Percentiles rank a stretch among this genome's conserved stretches.
phyloP scores from a whole-genome alignment of 2,797 vertebrate genomes.

The Dallia pectoralis region DNA sequence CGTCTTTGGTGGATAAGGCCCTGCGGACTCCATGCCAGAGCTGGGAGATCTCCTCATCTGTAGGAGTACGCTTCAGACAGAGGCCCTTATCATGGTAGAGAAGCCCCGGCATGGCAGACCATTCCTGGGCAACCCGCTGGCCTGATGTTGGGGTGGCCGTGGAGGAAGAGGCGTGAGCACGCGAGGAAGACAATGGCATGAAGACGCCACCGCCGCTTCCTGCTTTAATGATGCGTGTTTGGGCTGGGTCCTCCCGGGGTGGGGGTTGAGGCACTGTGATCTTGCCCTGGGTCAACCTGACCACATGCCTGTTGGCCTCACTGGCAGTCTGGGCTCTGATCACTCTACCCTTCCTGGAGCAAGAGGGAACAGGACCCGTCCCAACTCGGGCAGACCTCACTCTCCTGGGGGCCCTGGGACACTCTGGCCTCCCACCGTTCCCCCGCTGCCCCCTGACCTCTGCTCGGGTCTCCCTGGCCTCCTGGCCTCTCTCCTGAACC shows the following conservation, averaged over 20 bases:
- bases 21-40: slow-evolving; percentile 71
- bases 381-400: slow-evolving; percentile 59
- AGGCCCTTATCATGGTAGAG: slow-evolving; percentile 64
- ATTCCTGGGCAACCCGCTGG: slow-evolving; percentile 55
- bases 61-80: slow-evolving; percentile 70
- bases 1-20: slow-evolving; percentile 69
- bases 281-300: slow-evolving; percentile 71
- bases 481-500: slow-evolving; percentile 75
- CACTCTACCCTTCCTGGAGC: slow-evolving; percentile 72
- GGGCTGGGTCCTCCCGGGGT: slow-evolving; percentile 57
- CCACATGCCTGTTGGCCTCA: slow-evolving; percentile 68
- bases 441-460: slow-evolving; percentile 63
- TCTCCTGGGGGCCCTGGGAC: slow-evolving; percentile 63
- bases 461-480: slow-evolving; percentile 39
- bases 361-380: slow-evolving; percentile 50
- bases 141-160: slow-evolving; percentile 50
- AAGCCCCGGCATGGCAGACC: slow-evolving; percentile 52
- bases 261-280: slow-evolving; percentile 76
- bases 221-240: slow-evolving; percentile 40
- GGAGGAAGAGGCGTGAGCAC: slow-evolving; percentile 31
- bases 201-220: slow-evolving; percentile 54
- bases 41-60: slow-evolving; percentile 81
- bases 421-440: slow-evolving; percentile 49
- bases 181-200: slow-evolving; percentile 54
- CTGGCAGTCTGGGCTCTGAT: slow-evolving; percentile 71